phyloP scores from a whole-genome alignment of 2,113 vertebrate species.

The Larimichthys crocea region DNA sequence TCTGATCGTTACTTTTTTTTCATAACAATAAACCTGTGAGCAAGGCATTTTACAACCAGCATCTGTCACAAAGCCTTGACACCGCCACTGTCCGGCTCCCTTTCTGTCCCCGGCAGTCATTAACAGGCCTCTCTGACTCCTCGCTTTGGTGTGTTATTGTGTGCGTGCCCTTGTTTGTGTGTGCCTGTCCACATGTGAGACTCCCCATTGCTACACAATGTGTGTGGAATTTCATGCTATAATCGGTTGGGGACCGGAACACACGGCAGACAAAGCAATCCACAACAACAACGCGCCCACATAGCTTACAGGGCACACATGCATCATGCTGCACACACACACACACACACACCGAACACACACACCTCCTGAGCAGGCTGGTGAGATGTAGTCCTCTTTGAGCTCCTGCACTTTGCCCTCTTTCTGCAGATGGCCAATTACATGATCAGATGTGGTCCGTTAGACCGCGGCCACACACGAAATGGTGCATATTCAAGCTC shows the following conservation, averaged over 20 bases:
- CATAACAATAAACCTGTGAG: conserved; percentile 75
- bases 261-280: conserved; percentile 70
- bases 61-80: conserved; percentile 74
- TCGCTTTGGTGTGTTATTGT: conserved; percentile 51
- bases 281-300: conserved; percentile 29
- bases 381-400: conserved; percentile 32
- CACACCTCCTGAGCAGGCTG: conserved; percentile 18
- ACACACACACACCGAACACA: conserved; percentile 18
- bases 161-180: conserved; percentile 53
- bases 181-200: conserved; percentile 62
- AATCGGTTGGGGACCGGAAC: conserved; percentile 75
- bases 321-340: conserved; percentile 8
- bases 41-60: conserved; percentile 74
- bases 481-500: conserved; percentile 35
- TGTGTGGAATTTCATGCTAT: conserved; percentile 72
- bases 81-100: conserved; percentile 51
- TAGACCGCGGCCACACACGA: conserved; percentile 44
- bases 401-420: conserved; percentile 55
- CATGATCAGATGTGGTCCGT: conserved; percentile 54
- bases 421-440: conserved; percentile 70
- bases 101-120: conserved; percentile 66
- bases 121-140: conserved; percentile 69
- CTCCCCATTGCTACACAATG: conserved; percentile 67
- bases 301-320: conserved; percentile 16
- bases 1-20: conserved; percentile 61